Evolutionary conservation across 2,888 invertebrate genomes (phyloP).

Genomic region (Eupeodes luniger): DNA sequence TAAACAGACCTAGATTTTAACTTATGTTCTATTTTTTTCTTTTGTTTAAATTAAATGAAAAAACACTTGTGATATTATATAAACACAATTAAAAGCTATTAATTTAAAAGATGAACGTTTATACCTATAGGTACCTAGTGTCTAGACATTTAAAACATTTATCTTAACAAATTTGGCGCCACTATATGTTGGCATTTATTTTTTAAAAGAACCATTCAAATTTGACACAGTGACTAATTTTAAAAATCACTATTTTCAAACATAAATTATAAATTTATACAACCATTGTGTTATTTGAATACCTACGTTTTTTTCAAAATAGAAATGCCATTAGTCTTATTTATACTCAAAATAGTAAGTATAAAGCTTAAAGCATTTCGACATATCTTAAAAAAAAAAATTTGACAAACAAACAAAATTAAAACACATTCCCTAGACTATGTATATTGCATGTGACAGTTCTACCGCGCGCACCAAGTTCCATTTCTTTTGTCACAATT

Average conservation of each 20-base stretch:
- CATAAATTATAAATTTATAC: background rate
- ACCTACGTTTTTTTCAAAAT: too few relatives aligned
- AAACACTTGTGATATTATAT: background rate
- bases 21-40: too few relatives aligned
- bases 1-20: too few relatives aligned
- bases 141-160: constrained; percentile 30
- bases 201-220: constrained; percentile 25
- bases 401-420: constrained; percentile 1
- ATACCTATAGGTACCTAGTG: background rate
- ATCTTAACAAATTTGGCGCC: constrained; percentile 33
- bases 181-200: background rate
- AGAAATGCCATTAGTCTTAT: constrained; percentile 37
- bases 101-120: constrained; percentile 1
- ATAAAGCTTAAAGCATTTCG: constrained; percentile 13
- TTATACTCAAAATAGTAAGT: background rate
- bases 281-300: background rate
- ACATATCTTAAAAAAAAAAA: background rate
- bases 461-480: constrained; percentile 18
- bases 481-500: constrained; percentile 48
- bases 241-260: background rate
- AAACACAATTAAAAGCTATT: background rate
- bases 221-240: constrained; percentile 27
- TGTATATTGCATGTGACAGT: background rate
- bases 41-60: too few relatives aligned
- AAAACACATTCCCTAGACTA: constrained; percentile 20